A percentile compares a stretch with the other conserved stretches of the same genome.
Conservation (phyloP, 2,797 vertebrate genomes). For the Synaphobranchus kaupii region DNA sequence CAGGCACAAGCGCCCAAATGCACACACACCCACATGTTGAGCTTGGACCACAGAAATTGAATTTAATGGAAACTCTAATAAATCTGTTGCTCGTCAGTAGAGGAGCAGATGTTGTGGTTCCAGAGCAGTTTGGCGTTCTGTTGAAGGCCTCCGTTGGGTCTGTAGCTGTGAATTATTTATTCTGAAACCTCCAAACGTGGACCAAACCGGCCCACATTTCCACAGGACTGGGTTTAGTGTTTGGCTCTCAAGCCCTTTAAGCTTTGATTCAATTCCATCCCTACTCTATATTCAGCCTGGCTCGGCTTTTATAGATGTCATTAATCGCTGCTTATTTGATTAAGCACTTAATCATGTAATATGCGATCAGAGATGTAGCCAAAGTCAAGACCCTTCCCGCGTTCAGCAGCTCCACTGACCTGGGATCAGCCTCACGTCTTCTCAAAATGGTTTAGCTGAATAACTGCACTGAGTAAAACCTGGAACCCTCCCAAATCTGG, state of each 20-base stretch:
- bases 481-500: too few species aligned
- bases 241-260: background rate
- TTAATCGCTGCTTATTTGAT: background rate
- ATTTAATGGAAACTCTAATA: background rate
- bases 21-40: background rate
- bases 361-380: background rate
- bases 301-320: background rate
- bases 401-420: background rate
- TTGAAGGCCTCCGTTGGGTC: background rate
- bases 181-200: background rate
- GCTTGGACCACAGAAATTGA: background rate
- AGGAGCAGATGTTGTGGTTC: background rate
- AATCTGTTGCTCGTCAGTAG: background rate
- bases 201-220: background rate
- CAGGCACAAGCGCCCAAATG: background rate
- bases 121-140: background rate
- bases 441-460: background rate
- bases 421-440: background rate
- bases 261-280: background rate
- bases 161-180: background rate
- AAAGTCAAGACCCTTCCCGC: background rate
- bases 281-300: background rate
- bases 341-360: background rate
- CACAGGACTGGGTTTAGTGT: background rate
- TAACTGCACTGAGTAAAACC: too few species aligned